Base-by-base conservation (phyloP, 2,888 invertebrate species). In the Papilio elwesi region DNA sequence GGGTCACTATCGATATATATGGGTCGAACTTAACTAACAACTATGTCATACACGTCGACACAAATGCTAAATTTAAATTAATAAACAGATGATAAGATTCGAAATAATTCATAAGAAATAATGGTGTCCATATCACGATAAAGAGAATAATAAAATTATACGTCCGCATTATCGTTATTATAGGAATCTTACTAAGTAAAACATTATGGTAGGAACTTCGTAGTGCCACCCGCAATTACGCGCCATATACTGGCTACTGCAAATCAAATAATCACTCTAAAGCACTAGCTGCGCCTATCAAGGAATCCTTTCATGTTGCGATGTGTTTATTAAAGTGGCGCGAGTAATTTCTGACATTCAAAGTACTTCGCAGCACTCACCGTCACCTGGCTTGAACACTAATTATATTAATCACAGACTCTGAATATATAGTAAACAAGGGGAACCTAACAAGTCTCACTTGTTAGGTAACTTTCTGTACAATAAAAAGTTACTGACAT, bases 311-410 rank as follows among this genome's bases (percentile, higher is more conserved):
- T 90, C 90, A 83, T 52, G 83, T 78, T 83, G 82, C 90, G 90
- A 91, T 90, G 91, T 90, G 90, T 92, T 89, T 92, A 92, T 92
- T 92, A 92, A 91, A 91, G 87, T 89, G 89, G 90, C 89, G 81
- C 84, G 84, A 82, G 85, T 87, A 85, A 91, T 91, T 91, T 90
- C 10, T 47, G 11, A 43, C 6, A 10, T 8, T 52, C 13, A 26
- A 55, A 13, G 8, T 15, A 16, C 43, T 67, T 16, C 16, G 9
- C 55, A 16, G 15, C 12, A 53, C 11, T 7, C 47, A 53, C 16
- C 11, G 9, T 53, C 16, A 16, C 4, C 16, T 11, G 16, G 16
- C 11, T 53, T 53, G 16, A 53, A 16, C 16, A 5, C 15, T 2
- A 16, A 53, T 5, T 26, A 43, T 9, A 43, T 43, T 9, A 43